Conservation (phyloP, 2,797 vertebrate species). For the Danio tinwini region DNA sequence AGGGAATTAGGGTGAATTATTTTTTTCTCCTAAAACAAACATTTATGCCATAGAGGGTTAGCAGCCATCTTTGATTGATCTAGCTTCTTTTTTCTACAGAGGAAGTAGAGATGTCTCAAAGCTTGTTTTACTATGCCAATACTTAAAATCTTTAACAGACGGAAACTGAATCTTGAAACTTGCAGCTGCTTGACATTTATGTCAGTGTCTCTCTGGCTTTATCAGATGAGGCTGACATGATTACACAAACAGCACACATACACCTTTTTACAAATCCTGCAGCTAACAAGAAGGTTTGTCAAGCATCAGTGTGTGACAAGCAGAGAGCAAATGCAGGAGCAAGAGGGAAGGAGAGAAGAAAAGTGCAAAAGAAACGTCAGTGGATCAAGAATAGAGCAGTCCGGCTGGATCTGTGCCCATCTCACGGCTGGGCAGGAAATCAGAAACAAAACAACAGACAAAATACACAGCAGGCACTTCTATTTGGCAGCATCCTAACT, state of each 20-base stretch:
- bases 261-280: conserved; percentile 22
- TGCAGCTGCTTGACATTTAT: conserved; percentile 15
- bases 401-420: conserved; percentile 11
- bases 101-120: not conserved
- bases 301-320: conserved; percentile 20
- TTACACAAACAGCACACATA: conserved; percentile 12
- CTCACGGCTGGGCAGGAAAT: not conserved
- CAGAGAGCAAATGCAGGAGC: conserved; percentile 23
- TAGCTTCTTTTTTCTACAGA: not conserved
- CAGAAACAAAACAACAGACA: conserved; percentile 4
- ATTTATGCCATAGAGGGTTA: too few relatives aligned
- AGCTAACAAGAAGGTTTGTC: conserved; percentile 23
- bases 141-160: not conserved
- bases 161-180: not conserved
- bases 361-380: not conserved
- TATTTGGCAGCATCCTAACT: not conserved
- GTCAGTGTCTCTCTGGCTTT: not conserved
- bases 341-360: not conserved
- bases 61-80: not conserved
- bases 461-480: not conserved
- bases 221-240: conserved; percentile 12
- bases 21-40: too few relatives aligned
- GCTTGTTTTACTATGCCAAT: not conserved
- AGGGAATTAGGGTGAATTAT: too few relatives aligned
- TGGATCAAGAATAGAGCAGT: not conserved